Evolutionary conservation across 2,888 invertebrate genomes (phyloP).

Genomic region (Digitonthophagus gazella): DNA sequence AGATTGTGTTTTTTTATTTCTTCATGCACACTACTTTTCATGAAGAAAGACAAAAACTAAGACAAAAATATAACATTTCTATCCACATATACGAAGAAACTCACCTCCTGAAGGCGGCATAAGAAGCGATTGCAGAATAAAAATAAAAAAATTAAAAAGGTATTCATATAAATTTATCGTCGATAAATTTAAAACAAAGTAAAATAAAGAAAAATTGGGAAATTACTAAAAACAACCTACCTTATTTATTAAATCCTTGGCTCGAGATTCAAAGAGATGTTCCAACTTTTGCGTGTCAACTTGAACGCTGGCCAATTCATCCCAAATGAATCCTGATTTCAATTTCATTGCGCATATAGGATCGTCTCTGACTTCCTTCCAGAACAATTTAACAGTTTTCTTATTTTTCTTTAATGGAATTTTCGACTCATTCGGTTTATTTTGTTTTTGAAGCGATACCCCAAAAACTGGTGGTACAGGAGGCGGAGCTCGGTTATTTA

Average conservation of each 20-base stretch:
- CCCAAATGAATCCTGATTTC: slow-evolving; percentile 79
- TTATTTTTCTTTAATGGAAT: slow-evolving; percentile 78
- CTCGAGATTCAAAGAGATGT: slow-evolving; percentile 94
- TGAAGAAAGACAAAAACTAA: not conserved
- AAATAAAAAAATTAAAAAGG: slow-evolving; percentile 42
- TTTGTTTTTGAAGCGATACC: slow-evolving; percentile 41
- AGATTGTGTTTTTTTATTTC: not conserved
- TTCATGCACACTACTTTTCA: not conserved
- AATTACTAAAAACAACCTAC: slow-evolving; percentile 53
- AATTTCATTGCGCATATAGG: slow-evolving; percentile 61
- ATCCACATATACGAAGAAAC: slow-evolving; percentile 37
- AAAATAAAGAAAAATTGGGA: slow-evolving; percentile 3
- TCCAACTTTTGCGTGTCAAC: slow-evolving; percentile 93
- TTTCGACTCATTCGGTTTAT: slow-evolving; percentile 46
- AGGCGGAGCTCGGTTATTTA: slow-evolving; percentile 52
- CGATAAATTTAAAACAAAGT: not conserved
- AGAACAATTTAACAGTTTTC: slow-evolving; percentile 96
- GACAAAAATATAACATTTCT: not conserved
- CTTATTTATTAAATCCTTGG: slow-evolving; percentile 94
- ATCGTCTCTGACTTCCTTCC: slow-evolving; percentile 90
- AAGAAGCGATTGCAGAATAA: slow-evolving; percentile 44
- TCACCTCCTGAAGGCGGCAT: slow-evolving; percentile 51
- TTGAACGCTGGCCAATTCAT: slow-evolving; percentile 77
- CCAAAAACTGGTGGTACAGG: slow-evolving; percentile 53
- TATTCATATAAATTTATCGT: slow-evolving; percentile 5